These are phyloP conservation scores for Lemur catta DNA, from an alignment of 2,797 vertebrate species.

Conservation along the genomic window DNA sequence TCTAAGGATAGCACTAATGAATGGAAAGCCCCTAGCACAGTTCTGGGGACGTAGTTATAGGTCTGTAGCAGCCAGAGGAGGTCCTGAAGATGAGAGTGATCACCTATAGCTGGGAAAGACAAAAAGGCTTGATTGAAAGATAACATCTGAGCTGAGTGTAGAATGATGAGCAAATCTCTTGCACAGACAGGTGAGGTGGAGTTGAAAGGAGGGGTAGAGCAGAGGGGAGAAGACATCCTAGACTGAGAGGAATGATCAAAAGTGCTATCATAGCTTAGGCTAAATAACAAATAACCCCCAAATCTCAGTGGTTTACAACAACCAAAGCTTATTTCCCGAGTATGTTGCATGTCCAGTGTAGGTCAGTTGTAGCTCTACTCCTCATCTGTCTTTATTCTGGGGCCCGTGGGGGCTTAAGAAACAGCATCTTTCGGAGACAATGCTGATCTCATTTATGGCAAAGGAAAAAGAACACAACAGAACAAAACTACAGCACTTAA, in stretches of 20 bases:
- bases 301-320: neutral
- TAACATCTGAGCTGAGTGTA: neutral
- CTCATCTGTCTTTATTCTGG: neutral
- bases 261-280: neutral
- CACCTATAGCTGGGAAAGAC: neutral
- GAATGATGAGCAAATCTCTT: neutral
- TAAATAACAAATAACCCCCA: neutral
- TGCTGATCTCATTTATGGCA: slow-evolving; percentile 1
- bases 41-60: neutral
- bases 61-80: neutral
- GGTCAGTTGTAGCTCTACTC: neutral
- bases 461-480: neutral
- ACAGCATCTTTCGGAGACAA: neutral
- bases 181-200: neutral
- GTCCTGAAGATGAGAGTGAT: neutral
- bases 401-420: neutral
- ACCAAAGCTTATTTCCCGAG: neutral
- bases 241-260: neutral
- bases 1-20: neutral
- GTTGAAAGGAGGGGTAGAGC: neutral
- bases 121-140: neutral
- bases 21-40: neutral
- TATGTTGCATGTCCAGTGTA: neutral
- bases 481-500: neutral
- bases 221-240: neutral